Base-by-base conservation (phyloP, 1,140 invertebrate genomes). In the Drosophila lini region DNA sequence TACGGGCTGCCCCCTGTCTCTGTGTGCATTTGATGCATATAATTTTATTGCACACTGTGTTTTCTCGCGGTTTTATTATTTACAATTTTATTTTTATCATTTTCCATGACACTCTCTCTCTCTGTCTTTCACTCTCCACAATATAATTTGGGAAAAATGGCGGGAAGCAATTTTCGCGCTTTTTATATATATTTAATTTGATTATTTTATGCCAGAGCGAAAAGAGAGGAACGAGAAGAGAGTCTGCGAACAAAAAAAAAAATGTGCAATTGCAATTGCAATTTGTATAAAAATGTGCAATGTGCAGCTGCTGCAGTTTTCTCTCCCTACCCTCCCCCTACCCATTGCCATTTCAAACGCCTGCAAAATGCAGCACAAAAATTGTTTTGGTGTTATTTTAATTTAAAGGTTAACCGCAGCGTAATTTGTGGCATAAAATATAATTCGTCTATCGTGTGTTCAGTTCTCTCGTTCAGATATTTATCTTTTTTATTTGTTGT, bases 381-480 rank as follows among this genome's bases (percentile, higher is more conserved):
- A 89, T 90, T 90, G 78, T 89, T 89, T 90, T 89, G 81, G 84
- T 90, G 85, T 89, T 89, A 84, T 89, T 89, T 89, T 89, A 89
- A 89, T 89, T 90, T 89, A 90, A 89, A 89, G 84, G 84, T 89
- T 89, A 89, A 89, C 84, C 84, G 85, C 84, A 89, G 80, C 85
- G 84, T 89, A 89, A 89, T 89, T 89, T 89, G 84, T 89, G 84
- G 84, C 84, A 89, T 90, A 84, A 89, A 89, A 84, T 90, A 89
- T 90, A 88, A 89, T 89, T 89, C 83, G 83, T 88, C 85, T 88
- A 84, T 63, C 73, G 83, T 78, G 61, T 62, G 78, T 34, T 55
- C 40, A 36, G 52, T 38, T 22, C 58, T 52, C 58, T 57, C 42
- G 32, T 22, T 44, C 7, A 28, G 7, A 8, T 48, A 19, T 31